Evolutionary conservation across 2,888 invertebrate species (phyloP).

Genomic region (Lycophotia porphyrea): DNA sequence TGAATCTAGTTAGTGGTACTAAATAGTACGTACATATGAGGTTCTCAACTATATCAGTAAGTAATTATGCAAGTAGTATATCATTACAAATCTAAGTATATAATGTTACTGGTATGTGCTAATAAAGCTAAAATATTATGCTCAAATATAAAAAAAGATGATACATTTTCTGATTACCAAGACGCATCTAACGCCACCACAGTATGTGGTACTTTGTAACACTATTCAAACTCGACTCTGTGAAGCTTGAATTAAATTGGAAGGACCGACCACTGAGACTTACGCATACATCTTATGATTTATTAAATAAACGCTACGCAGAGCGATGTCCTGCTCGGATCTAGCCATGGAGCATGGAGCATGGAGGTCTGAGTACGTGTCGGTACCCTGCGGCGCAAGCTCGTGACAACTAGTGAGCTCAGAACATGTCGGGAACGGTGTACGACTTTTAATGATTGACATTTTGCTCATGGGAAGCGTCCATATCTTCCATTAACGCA

Average conservation of each 20-base stretch:
- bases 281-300: conserved; percentile 19
- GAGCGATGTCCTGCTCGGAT: conserved; percentile 49
- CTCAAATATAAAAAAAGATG: conserved; percentile 68
- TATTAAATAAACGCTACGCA: conserved; percentile 50
- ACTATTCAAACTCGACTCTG: conserved; percentile 32
- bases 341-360: conserved; percentile 49
- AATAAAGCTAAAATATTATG: conserved; percentile 68
- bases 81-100: conserved; percentile 57
- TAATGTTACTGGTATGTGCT: conserved; percentile 63
- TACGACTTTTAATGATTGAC: conserved; percentile 80
- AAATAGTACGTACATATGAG: conserved; percentile 52
- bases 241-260: conserved; percentile 28
- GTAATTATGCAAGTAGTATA: conserved; percentile 58
- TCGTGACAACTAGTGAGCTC: conserved; percentile 85
- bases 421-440: conserved; percentile 80
- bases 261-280: conserved; percentile 29
- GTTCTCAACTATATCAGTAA: conserved; percentile 58
- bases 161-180: conserved; percentile 67
- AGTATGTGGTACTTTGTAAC: conserved; percentile 32
- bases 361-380: conserved; percentile 25
- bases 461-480: conserved; percentile 88
- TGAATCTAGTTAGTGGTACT: conserved; percentile 55
- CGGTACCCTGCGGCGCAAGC: conserved; percentile 72
- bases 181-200: conserved; percentile 67
- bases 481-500: conserved; percentile 89